Evolutionary conservation across 2,888 invertebrate genomes (phyloP).

Genomic region (Sphinx pinastri): DNA sequence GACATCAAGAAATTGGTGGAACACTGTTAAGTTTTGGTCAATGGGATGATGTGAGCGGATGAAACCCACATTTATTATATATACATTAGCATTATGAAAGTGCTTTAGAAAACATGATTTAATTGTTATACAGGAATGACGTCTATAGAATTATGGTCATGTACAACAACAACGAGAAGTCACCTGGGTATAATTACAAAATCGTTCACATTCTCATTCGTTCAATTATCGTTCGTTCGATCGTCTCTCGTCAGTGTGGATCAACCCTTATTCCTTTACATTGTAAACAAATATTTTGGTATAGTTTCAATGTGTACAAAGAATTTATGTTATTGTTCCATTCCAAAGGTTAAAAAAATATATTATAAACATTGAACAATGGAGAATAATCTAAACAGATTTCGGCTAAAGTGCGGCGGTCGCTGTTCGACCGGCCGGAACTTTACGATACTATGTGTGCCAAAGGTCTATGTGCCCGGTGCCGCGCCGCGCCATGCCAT

Average conservation of each 20-base stretch:
- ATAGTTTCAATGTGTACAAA: neutral
- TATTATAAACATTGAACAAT: neutral
- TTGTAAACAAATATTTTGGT: neutral
- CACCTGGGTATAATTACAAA: too few species aligned
- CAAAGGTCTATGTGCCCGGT: constrained; percentile 39
- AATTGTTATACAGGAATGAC: too few species aligned
- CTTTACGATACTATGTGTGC: constrained; percentile 35
- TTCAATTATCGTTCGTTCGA: too few species aligned
- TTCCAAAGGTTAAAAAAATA: neutral
- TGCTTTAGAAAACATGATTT: too few species aligned
- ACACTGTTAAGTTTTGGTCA: too few species aligned
- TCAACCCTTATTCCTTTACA: neutral
- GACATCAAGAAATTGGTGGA: too few species aligned
- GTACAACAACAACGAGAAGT: too few species aligned
- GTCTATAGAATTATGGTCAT: too few species aligned
- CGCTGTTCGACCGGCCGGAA: neutral
- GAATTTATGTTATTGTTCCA: neutral
- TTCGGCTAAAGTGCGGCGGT: neutral
- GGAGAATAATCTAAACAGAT: neutral
- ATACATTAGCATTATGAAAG: too few species aligned
- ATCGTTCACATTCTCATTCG: too few species aligned
- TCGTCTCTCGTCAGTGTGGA: neutral
- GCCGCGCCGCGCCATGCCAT: neutral
- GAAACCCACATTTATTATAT: too few species aligned
- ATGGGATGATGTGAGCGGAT: too few species aligned